Evolutionary conservation across 2,113 vertebrate species (phyloP), one percentile per base, ranked within the genome.

Genomic region (Podarcis raffonei): DNA sequence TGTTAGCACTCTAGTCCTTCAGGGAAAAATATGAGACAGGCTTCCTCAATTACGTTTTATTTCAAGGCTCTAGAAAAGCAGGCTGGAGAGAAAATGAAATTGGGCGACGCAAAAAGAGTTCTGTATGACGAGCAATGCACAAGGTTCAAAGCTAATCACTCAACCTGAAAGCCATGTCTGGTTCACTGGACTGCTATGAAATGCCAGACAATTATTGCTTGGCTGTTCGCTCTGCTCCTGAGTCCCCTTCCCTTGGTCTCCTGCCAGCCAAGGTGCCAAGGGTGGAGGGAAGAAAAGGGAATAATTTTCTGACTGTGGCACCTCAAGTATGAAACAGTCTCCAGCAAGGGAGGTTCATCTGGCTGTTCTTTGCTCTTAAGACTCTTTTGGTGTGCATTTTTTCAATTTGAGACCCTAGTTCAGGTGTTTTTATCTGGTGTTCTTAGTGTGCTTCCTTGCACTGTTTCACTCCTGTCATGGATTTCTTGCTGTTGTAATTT

Each of bases 21-120:
- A 0, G 7, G 42, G 84, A 89, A 89, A 90, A 53, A 92, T n/a
- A 42, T 91, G 88, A 93, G 81, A 65, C 57, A n/a, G 23, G 84
- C 71, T 66, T 27, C 23, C 83, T 84, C 88, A 88, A 85, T 93
- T 78, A 71, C 1, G 0, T 78, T 91, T 92, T 86, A 59, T 25
- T 89, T 22, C 0, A 1, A 30, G 81, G 66, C 42, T 15, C 35
- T 37, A 72, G 83, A 81, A 89, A 87, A 76, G 65, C 30, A 16
- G 22, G 79, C 6, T 82, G 85, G 89, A 84, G 12, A 1, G 83
- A 82, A 65, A 81, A 0, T 9, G 78, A 78, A 85, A 68, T 9
- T 37, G 48, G 32, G 92, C 35, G 3, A 32, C 88, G 39, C 72
- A 77, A 86, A 75, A 62, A 57, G 4, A n/a, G 86, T 11, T 59